phyloP scores from a whole-genome alignment of 2,888 invertebrate genomes.

The Rhamphomyia laevipes region DNA sequence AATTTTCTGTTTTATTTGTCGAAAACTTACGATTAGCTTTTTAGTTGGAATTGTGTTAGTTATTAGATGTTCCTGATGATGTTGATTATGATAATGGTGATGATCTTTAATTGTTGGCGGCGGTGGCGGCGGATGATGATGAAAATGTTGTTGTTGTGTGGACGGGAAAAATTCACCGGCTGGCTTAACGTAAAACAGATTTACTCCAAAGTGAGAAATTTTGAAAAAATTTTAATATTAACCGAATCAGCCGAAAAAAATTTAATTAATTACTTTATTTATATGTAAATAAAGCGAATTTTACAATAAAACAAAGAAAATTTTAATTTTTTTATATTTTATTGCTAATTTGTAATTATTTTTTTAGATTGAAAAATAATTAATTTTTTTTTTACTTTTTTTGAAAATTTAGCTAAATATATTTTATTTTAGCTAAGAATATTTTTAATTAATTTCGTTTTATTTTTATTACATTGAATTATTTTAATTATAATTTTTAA shows the following conservation, averaged over 20 bases:
- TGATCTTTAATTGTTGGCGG: slow-evolving; percentile 32
- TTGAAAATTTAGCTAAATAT: neutral
- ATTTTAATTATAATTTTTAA: no score
- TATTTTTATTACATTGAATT: no score
- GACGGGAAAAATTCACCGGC: slow-evolving; percentile 37
- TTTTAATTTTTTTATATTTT: slow-evolving; percentile 9
- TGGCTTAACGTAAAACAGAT: slow-evolving; percentile 39
- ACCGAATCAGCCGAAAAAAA: slow-evolving; percentile 6
- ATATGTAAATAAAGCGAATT: slow-evolving; percentile 7
- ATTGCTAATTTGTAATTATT: neutral
- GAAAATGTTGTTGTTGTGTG: no score
- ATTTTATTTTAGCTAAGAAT: no score
- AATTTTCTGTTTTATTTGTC: no score
- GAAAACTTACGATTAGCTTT: slow-evolving; percentile 37
- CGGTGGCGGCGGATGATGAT: slow-evolving; percentile 21
- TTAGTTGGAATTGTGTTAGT: slow-evolving; percentile 31
- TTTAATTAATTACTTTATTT: neutral
- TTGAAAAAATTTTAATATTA: slow-evolving; percentile 19
- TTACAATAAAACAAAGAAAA: no score
- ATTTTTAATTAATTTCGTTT: no score
- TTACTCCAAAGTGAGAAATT: slow-evolving; percentile 41
- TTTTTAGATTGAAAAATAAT: neutral
- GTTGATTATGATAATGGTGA: no score
- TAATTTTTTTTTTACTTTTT: neutral
- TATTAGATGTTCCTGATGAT: no score